Base-by-base conservation (phyloP, 2,113 vertebrate species). In the Colistium nudipinnis region DNA sequence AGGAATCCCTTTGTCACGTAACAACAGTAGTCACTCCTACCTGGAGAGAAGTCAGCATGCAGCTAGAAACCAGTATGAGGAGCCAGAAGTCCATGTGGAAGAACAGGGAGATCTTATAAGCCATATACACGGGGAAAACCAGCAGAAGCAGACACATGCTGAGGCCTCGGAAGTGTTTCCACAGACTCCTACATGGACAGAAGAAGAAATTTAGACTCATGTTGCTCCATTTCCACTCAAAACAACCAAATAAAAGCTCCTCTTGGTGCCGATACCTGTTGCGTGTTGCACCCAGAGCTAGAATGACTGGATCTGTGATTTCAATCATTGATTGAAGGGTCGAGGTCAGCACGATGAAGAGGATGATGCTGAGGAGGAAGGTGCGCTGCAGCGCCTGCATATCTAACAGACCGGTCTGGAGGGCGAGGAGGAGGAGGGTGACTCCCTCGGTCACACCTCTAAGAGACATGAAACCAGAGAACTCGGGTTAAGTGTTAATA, bases 41-140 rank as follows among this genome's bases (percentile, higher is more conserved):
- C 94, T 96, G 95, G 60, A 96, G 92, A 0, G 95, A 96, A 2
- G 95, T 95, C 17, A 96, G 91, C 90, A 95, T 93, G 74, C 94
- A 95, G 90, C 94, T 95, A 35, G 95, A 96, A n/a, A 96, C 90
- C 35, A 96, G 90, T 73, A 96, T 95, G 0, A 96, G 92, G 35
- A 96, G 93, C 95, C 95, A 96, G 86, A 96, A 95, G 76, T 96
- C 95, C 94, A 95, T 94, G 72, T 94, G 92, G 90, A 96, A 96
- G 87, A 95, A 93, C 80, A 92, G 94, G n/a, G 92, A 92, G 27
- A 96, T 94, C 84, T 93, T 94, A 75, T 90, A 95, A 9, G 95
- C 95, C 95, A 96, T 94, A 64, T 91, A 94, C 10, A 91, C 90
- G 0, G 95, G 95, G 69, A 94, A 95, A 12, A 94, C 30, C 86